phyloP scores from a whole-genome alignment of 2,888 invertebrate genomes.

The Acanthacorydalis orientalis region DNA sequence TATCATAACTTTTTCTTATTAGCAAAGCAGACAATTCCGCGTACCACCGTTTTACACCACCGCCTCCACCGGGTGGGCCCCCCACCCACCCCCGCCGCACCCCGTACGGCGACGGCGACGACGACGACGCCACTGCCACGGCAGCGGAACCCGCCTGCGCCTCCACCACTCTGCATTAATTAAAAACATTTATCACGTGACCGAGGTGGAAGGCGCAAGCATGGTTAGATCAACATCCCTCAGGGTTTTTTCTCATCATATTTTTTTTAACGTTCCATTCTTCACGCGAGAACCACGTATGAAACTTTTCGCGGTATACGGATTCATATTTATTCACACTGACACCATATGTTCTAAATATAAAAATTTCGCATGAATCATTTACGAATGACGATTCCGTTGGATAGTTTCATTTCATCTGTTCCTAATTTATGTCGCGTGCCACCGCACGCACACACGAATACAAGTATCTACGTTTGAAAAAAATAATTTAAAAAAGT shows the following conservation, averaged over 20 bases:
- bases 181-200: constrained; percentile 21
- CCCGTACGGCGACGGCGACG: constrained; percentile 4
- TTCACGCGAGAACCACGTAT: too few relatives aligned
- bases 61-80: constrained; percentile 14
- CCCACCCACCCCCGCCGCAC: constrained; percentile 12
- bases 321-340: too few relatives aligned
- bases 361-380: not conserved
- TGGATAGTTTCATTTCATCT: too few relatives aligned
- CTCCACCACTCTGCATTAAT: constrained; percentile 17
- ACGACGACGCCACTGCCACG: too few relatives aligned
- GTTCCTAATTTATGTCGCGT: too few relatives aligned
- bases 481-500: too few relatives aligned
- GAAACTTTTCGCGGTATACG: too few relatives aligned
- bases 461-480: too few relatives aligned
- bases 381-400: too few relatives aligned
- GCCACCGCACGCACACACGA: too few relatives aligned
- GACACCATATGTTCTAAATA: too few relatives aligned
- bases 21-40: constrained; percentile 27
- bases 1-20: constrained; percentile 28
- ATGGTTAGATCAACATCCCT: not conserved
- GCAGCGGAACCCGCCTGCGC: constrained; percentile 5
- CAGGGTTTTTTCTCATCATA: not conserved
- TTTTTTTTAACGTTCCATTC: too few relatives aligned
- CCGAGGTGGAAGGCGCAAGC: not conserved
- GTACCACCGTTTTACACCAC: constrained; percentile 6